Evolutionary conservation across 2,888 invertebrate genomes (phyloP), one percentile per base, ranked within the genome.

Genomic region (Tinea semifulvella): DNA sequence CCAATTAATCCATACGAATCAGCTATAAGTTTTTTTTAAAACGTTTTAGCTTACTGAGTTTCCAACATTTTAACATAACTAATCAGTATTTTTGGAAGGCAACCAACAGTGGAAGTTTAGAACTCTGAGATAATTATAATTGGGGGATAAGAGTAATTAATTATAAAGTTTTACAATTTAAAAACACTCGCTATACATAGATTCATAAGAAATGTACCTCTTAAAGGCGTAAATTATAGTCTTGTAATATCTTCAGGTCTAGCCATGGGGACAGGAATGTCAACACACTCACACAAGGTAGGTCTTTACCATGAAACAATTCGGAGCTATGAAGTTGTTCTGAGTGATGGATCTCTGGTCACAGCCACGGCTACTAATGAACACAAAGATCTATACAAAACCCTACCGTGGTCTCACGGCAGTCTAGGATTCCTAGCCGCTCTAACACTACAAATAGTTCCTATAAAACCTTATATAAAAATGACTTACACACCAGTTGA

Each of bases 251-350:
- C 53, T 54, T 7, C 60, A 81, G 80, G 88, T 35, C 66, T 88
- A 16, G 88, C 88, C 0, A 76, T 89, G 59, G 88, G 87, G 10
- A 85, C 85, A 0, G 88, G 88, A n/a, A 89, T 89, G 88, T 88
- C 88, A 1, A 88, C 88, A 0, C 87, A 88, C 63, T 88, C 88
- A 0, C 88, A 89, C 64, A 87, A 87, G 60, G 85, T 84, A 0
- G 88, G 88, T 13, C 74, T 89, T 17, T 89, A 86, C 66, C 88
- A 88, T 56, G 89, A 89, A 61, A 84, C 83, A 1, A 80, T 89
- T 40, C 69, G 69, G 4, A 84, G 85, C 46, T 89, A 87, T 63
- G 88, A 89, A 55, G 84, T 88, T 0, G 82, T 89, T 2, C 63
- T 87, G 2, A 84, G 81, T 1, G 85, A 88, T 62, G 88, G 88